Percentiles rank a stretch among this genome's conserved stretches.
phyloP scores from a whole-genome alignment of 2,888 invertebrate genomes.

The Erebia palarica region DNA sequence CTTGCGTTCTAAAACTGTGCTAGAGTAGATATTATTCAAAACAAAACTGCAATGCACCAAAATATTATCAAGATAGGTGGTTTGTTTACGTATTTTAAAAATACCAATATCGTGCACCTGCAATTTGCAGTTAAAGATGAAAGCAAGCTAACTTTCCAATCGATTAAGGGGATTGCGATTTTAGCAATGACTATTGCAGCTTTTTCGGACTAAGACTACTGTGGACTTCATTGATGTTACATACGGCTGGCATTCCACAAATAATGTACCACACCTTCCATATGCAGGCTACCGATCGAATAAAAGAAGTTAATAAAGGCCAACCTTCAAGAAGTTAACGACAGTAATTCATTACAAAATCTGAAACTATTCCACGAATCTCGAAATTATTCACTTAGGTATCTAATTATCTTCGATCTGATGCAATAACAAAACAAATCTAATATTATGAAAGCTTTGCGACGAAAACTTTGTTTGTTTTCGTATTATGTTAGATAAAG shows the following conservation, averaged over 20 bases:
- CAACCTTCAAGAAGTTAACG: neutral
- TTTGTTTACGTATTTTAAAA: neutral
- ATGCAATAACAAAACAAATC: conserved; percentile 62
- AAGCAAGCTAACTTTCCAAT: too few relatives aligned
- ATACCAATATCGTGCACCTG: too few relatives aligned
- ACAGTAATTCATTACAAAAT: conserved; percentile 16
- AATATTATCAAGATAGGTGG: neutral
- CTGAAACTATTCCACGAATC: conserved; percentile 55
- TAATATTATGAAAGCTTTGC: conserved; percentile 47
- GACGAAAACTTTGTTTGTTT: conserved; percentile 41
- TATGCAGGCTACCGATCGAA: neutral
- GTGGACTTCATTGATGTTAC: too few relatives aligned
- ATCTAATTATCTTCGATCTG: conserved; percentile 52
- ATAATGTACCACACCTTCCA: too few relatives aligned
- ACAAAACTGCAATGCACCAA: conserved; percentile 5
- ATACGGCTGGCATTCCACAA: too few relatives aligned
- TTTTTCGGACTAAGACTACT: too few relatives aligned
- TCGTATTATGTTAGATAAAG: conserved; percentile 36
- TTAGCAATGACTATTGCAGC: too few relatives aligned
- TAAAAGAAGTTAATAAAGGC: neutral
- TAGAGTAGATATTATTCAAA: neutral
- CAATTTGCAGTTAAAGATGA: too few relatives aligned
- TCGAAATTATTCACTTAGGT: conserved; percentile 63
- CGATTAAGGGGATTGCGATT: too few relatives aligned
- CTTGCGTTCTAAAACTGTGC: conserved; percentile 6